Base-by-base conservation (phyloP, 1,140 invertebrate genomes). In the Cydia fagiglandana region DNA sequence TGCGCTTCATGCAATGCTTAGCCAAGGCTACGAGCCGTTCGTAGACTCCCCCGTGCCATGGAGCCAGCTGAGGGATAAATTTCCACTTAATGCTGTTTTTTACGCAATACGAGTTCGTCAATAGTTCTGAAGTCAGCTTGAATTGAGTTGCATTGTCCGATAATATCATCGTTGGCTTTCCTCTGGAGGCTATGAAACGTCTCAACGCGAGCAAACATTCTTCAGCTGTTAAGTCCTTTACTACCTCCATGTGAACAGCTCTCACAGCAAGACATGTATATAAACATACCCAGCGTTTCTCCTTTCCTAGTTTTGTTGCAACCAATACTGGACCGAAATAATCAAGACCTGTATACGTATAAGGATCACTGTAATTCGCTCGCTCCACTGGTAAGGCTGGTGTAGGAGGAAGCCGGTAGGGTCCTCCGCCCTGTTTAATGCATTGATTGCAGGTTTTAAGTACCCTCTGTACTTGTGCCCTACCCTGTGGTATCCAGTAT, bases 191-290 rank as follows among this genome's bases (percentile, higher is more conserved):
- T 34, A 89, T 77, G 66, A 89, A 89, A 20, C 85, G 56, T 64
- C 80, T 75, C 1, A 88, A 74, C 13, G 80, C 79, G 34, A 82
- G 15, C n/a, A 90, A 17, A 70, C 82, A 89, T 15, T 66, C 76
- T 10, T 78, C 79, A 34, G 88, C 83, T 24, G 75, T 74, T 2
- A 91, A 64, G 53, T 82, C 80, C 13, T 15, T 77, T 13, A 85
- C 79, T 4, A 86, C 28, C 68, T 89, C 88, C 24, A 91, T 53
- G 73, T 90, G 85, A 2, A 88, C 73, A 0, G 89, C 86, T 50
- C 80, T 61, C 2, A 80, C 79, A 0, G 76, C 76, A 3, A 82
- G 38, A 76, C 86, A 90, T 0, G 83, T 80, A 38, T 84, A 86
- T 2, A 91, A 9, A 50, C 56, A 74, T 30, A 90, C 78, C 73